Evolutionary conservation across 2,888 invertebrate species (phyloP), one percentile per base, ranked within the genome.

Genomic region (Torymus tubicola): DNA sequence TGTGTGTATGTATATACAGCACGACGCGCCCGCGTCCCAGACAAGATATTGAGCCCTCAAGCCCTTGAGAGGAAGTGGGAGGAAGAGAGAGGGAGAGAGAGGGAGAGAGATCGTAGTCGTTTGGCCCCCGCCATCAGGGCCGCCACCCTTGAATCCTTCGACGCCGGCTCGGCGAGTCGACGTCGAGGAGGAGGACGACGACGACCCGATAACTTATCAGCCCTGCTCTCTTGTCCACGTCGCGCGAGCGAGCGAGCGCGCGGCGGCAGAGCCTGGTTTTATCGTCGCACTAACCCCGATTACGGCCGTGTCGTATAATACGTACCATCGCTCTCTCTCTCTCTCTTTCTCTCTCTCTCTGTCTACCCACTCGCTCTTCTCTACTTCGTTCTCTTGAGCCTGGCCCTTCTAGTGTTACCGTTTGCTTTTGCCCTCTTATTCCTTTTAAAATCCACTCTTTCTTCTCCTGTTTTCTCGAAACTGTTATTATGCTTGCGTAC

Each of bases 231-330:
- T 80, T 80, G 78, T 81, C 71, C 73, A 69, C 72, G 58, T 74
- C 76, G 72, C 72, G n/a, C 58, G 18, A 42, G 3, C 61, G 8
- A 21, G 50, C 60, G 24, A 55, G 57, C 64, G 65, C 31, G 55
- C 18, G 21, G 1, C 53, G 10, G 4, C 53, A 16, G 52, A 68
- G 64, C 70, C 67, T 13, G 52, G 72, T 77, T 82, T 82, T 82
- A 82, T 81, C 81, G 78, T 67, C 81, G 75, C 75, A 74, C 68
- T 81, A 81, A 81, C 81, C 70, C 67, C 75, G 81, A 81, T 81
- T 81, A 81, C 81, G 78, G 78, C 81, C 67, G 21, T 67, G 67
- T 78, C 78, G 78, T 78, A 71, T 78, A 81, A 79, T 77, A 42
- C 81, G 55, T 55, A 14, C 72, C 67, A 24, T 67, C 72, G 2